A percentile compares a stretch with the other conserved stretches of the same genome.
Conservation (phyloP, 2,888 invertebrate species). For the Synanthedon formicaeformis region DNA sequence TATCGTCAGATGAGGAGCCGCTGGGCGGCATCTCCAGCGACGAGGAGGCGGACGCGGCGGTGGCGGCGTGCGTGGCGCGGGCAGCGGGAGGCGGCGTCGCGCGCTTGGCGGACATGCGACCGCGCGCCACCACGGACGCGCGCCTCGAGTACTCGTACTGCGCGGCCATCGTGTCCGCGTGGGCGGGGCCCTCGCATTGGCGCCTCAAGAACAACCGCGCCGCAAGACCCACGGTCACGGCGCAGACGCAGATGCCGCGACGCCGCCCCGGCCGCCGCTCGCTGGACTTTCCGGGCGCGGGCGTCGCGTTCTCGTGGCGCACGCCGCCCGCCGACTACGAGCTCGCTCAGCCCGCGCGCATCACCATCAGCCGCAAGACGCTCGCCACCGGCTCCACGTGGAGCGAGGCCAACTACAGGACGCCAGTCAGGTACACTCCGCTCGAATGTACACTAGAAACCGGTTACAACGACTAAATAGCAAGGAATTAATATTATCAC, state of each 20-base stretch:
- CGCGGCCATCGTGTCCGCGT: conserved; percentile 69
- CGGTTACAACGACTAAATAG: not conserved
- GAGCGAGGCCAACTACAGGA: conserved; percentile 60
- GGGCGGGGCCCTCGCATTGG: conserved; percentile 91
- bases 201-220: conserved; percentile 71
- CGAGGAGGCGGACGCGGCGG: conserved; percentile 52
- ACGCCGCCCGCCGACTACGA: conserved; percentile 41
- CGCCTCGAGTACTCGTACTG: conserved; percentile 79
- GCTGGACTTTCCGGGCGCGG: conserved; percentile 46
- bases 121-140: conserved; percentile 51
- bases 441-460: no score
- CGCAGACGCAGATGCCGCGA: not conserved
- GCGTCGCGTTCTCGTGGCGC: conserved; percentile 39
- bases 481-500: no score
- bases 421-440: conserved; percentile 47
- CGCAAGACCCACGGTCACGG: conserved; percentile 17
- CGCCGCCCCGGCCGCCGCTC: no score
- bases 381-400: conserved; percentile 60
- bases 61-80: conserved; percentile 46
- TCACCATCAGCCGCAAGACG: conserved; percentile 61
- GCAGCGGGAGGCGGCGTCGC: conserved; percentile 20
- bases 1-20: conserved; percentile 44
- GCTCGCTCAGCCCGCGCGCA: conserved; percentile 51
- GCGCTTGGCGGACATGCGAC: conserved; percentile 49
- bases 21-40: conserved; percentile 56